Evolutionary conservation across 2,888 invertebrate species (phyloP).

Genomic region (Eristalinus aeneus): DNA sequence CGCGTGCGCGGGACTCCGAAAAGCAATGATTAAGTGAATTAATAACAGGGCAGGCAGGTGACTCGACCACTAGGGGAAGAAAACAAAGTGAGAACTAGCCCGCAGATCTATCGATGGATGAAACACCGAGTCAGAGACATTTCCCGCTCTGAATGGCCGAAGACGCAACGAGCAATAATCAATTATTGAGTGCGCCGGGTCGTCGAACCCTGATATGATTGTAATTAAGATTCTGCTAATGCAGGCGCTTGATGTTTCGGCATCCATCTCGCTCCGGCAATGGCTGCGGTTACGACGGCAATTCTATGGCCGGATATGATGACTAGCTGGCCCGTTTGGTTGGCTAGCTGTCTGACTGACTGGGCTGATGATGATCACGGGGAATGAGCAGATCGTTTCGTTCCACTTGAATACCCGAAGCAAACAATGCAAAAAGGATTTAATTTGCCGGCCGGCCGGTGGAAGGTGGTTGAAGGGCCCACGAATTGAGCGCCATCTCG

Average conservation of each 20-base stretch:
- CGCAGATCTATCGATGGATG: constrained; percentile 32
- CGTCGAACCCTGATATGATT: constrained; percentile 38
- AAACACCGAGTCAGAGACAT: constrained; percentile 25
- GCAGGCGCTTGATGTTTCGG: constrained; percentile 5
- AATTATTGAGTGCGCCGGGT: constrained; percentile 46
- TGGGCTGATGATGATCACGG: constrained; percentile 43
- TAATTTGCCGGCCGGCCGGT: constrained; percentile 50
- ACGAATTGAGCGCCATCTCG: constrained; percentile 80
- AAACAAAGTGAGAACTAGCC: constrained; percentile 16
- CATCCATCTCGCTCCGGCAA: neutral
- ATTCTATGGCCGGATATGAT: constrained; percentile 22
- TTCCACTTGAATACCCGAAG: constrained; percentile 43
- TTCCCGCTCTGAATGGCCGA: neutral
- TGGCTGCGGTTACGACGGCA: neutral
- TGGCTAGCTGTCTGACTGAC: constrained; percentile 1
- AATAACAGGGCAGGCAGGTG: constrained; percentile 62
- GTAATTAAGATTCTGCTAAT: constrained; percentile 57
- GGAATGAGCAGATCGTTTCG: constrained; percentile 50
- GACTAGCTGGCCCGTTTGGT: neutral
- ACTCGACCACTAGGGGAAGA: constrained; percentile 7
- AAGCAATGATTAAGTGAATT: constrained; percentile 55
- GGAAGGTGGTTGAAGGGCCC: constrained; percentile 46
- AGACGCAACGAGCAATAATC: constrained; percentile 20
- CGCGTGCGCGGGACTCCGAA: constrained; percentile 52
- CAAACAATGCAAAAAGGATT: constrained; percentile 67